Conservation (phyloP, 2,797 vertebrate species). For the Acomys russatus region DNA sequence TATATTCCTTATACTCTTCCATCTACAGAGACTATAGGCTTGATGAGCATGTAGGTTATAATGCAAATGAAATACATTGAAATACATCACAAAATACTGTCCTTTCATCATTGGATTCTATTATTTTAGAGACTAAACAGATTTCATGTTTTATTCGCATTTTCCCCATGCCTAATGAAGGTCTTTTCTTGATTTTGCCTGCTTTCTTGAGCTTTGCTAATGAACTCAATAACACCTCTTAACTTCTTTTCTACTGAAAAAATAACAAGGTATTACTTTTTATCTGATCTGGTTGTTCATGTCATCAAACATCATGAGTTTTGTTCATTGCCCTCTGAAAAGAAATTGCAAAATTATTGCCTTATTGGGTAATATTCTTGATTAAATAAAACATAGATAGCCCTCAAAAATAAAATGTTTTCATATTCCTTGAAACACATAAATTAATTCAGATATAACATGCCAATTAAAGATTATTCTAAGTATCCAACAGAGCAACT, state of each 20-base stretch:
- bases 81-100: not conserved
- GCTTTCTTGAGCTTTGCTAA: not conserved
- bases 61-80: not conserved
- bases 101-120: not conserved
- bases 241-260: not conserved
- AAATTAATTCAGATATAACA: not conserved
- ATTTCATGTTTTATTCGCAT: not conserved
- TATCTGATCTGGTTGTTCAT: not conserved
- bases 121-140: not conserved
- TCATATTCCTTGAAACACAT: not conserved
- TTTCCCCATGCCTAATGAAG: not conserved
- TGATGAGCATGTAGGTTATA: not conserved
- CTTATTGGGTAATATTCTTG: not conserved
- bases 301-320: not conserved
- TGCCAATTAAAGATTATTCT: not conserved
- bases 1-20: not conserved
- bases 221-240: not conserved
- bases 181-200: not conserved
- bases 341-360: not conserved
- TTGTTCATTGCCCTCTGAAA: not conserved
- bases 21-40: not conserved
- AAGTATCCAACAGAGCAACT: not conserved
- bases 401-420: not conserved
- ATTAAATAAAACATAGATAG: not conserved
- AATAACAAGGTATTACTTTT: not conserved